Evolutionary conservation across 2,113 vertebrate species (phyloP), one percentile per base, ranked within the genome.

Genomic region (Solea solea): DNA sequence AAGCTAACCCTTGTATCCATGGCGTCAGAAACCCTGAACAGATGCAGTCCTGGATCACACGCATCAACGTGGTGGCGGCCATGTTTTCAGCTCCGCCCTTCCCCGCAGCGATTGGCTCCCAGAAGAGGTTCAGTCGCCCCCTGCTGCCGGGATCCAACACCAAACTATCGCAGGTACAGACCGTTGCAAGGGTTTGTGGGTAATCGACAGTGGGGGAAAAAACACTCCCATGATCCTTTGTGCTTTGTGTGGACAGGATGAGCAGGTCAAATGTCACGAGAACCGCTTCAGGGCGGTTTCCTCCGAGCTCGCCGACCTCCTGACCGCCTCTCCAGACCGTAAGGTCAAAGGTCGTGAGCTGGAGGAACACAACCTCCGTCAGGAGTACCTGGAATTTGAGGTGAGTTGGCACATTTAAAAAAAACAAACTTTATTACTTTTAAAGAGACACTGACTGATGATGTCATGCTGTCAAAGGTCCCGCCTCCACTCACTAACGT

Each of bases 41-140:
- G 93, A 99, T 99, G 98, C 96, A 98, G 89, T 99, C 97, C 0
- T 99, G 98, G 98, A 98, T 99, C 90, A 99, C 97, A 0, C 96
- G 98, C 69, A 98, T 99, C 90, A 99, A 99, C 2, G 94, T 96
- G 50, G 96, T 99, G 88, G 95, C 98, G 1, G 96, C 97, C 89
- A 97, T 97, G 96, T 98, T 98, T 88, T 99, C 98, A 0, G 97
- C 98, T 0, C 97, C 97, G 0, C 97, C 97, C 0, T 99, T 99
- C 84, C 98, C 97, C 0, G 96, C 98, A 0, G 98, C 97, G n/a
- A 97, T 99, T 0, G 97, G 98, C 28, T 99, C 97, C 27, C 97
- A 98, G 90, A 98, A 96, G 90, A 96, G 95, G 54, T 99, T 99
- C 90, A 98, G 95, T 83, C 95, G 98, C 1, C 97, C 98, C 0